Evolutionary conservation across 2,113 vertebrate species (phyloP).

Genomic region (Sylvia atricapilla): DNA sequence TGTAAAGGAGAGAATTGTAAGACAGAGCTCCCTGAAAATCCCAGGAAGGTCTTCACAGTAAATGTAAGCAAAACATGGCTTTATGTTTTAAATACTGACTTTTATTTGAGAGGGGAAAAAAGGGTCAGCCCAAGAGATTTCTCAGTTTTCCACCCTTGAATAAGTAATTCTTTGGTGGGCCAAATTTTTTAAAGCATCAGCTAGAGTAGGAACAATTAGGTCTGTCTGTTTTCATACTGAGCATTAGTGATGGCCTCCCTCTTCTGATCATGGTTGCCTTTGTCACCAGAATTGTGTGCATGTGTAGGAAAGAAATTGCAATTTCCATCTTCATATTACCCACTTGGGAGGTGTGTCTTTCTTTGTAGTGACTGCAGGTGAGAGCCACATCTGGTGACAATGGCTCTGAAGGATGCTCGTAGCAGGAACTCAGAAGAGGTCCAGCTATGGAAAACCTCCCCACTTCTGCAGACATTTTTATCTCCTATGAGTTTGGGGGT

Average conservation of each 20-base stretch:
- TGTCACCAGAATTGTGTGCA: background rate
- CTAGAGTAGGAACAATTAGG: background rate
- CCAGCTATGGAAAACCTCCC: background rate
- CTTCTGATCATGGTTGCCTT: background rate
- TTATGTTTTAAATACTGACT: background rate
- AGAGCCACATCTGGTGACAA: background rate
- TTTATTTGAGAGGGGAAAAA: accelerated
- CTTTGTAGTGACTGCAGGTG: accelerated
- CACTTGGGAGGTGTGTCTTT: background rate
- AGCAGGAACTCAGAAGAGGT: background rate
- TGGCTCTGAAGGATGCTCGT: background rate
- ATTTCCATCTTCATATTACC: background rate
- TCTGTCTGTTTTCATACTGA: background rate
- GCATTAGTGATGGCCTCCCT: background rate
- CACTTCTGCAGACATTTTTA: background rate
- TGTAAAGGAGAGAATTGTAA: background rate
- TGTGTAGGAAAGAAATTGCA: background rate
- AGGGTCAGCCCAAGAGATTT: background rate
- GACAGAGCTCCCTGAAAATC: background rate
- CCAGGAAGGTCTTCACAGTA: background rate
- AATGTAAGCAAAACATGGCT: background rate
- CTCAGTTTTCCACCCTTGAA: background rate
- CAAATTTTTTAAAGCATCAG: background rate
- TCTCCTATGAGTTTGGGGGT: background rate
- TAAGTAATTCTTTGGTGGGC: background rate